Evolutionary conservation across 2,113 vertebrate species (phyloP).

Genomic region (Boulengeromyrus knoepffleri): DNA sequence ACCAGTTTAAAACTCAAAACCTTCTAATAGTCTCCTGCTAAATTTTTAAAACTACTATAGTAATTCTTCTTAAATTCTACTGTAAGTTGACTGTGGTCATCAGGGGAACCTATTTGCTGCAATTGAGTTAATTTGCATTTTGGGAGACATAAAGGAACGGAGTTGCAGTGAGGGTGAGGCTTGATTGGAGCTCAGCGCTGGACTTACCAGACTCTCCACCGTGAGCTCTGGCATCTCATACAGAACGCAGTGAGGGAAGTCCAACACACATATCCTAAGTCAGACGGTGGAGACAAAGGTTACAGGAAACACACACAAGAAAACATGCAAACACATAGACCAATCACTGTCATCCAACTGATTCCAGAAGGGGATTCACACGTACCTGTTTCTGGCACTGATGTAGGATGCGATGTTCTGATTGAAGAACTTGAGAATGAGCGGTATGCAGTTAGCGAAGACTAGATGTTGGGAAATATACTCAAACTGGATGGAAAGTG

Average conservation of each 20-base stretch:
- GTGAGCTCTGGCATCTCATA: conserved; percentile 89
- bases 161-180: not conserved
- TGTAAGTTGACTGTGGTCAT: not conserved
- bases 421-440: conserved; percentile 99
- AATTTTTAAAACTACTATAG: not conserved
- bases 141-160: not conserved
- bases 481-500: conserved; percentile 75
- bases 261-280: conserved; percentile 80
- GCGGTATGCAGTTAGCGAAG: conserved; percentile 96
- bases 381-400: conserved; percentile 91
- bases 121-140: not conserved
- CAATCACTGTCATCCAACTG: not conserved
- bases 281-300: not conserved
- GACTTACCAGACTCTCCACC: conserved; percentile 87
- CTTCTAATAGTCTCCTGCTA: not conserved
- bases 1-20: not conserved
- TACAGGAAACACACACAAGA: not conserved
- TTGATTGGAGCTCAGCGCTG: not conserved
- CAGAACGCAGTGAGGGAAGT: conserved; percentile 81
- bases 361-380: not conserved
- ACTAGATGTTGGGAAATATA: conserved; percentile 93
- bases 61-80: not conserved
- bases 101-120: not conserved
- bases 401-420: conserved; percentile 98
- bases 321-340: not conserved